These are phyloP conservation scores for Drosophila sp. DNA, from an alignment of 1,140 invertebrate species.

Conservation along the genomic window DNA sequence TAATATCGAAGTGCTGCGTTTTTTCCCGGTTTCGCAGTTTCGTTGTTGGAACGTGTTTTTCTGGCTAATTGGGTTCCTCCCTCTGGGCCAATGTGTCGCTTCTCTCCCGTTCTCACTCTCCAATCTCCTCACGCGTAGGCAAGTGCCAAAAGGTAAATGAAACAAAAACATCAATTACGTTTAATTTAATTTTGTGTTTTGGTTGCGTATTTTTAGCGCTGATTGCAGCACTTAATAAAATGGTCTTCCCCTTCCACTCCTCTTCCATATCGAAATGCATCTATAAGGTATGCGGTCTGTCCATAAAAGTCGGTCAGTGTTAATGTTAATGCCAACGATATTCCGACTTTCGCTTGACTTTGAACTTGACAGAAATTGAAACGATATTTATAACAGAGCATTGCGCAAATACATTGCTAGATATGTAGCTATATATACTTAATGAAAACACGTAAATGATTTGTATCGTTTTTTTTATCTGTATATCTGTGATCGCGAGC, in stretches of 20 bases:
- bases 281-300: not conserved
- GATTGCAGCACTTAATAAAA: conserved; percentile 22
- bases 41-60: conserved; percentile 54
- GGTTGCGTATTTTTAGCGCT: not conserved
- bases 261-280: not conserved
- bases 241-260: not conserved
- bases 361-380: conserved; percentile 36
- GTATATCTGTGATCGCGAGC: not conserved
- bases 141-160: conserved; percentile 54
- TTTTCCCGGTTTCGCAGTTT: not conserved
- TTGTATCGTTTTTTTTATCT: not conserved
- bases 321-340: conserved; percentile 35
- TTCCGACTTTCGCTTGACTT: conserved; percentile 41
- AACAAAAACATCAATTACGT: conserved; percentile 46
- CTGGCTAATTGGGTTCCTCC: conserved; percentile 19
- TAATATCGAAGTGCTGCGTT: conserved; percentile 18
- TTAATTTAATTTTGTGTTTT: not conserved
- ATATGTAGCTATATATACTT: not conserved
- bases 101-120: not conserved
- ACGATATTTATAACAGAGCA: not conserved
- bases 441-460: not conserved
- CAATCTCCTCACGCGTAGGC: conserved; percentile 2
- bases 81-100: not conserved
- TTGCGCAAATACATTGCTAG: not conserved
- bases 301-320: conserved; percentile 41